Percentiles rank a stretch among this genome's conserved stretches.
These are phyloP conservation scores for Potamilus streckersoni DNA, from an alignment of 1,140 invertebrate genomes.

Conservation along the genomic window DNA sequence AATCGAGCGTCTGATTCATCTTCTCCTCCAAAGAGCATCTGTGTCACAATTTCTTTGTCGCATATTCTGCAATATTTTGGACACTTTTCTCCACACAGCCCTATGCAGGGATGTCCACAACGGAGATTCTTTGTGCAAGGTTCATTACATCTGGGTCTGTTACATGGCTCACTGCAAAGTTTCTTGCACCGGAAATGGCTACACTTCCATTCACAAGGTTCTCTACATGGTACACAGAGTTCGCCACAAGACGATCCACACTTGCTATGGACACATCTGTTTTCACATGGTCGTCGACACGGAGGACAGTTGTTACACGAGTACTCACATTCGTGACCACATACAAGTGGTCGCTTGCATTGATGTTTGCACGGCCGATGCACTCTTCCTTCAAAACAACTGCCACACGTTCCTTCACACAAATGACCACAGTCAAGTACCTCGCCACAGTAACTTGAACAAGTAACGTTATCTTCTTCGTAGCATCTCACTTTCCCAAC, in stretches of 20 bases:
- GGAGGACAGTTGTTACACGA: conserved; percentile 72
- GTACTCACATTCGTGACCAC: conserved; percentile 64
- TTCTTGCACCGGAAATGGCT: conserved; percentile 72
- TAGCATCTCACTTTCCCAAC: conserved; percentile 47
- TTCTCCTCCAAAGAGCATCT: conserved; percentile 71
- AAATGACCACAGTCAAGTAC: conserved; percentile 47
- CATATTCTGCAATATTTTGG: conserved; percentile 57
- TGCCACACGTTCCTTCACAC: conserved; percentile 49
- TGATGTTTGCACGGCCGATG: conserved; percentile 68
- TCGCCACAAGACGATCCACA: conserved; percentile 74
- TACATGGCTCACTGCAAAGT: conserved; percentile 74
- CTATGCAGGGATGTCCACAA: conserved; percentile 77
- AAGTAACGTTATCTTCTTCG: conserved; percentile 39
- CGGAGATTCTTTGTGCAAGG: conserved; percentile 44
- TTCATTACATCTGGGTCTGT: conserved; percentile 33
- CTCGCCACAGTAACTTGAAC: conserved; percentile 27
- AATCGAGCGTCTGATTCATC: conserved; percentile 58
- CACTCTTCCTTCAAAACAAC: conserved; percentile 74
- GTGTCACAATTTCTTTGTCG: conserved; percentile 68
- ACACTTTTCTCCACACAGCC: conserved; percentile 74
- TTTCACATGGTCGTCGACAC: conserved; percentile 72
- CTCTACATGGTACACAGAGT: conserved; percentile 73
- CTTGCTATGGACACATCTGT: conserved; percentile 71
- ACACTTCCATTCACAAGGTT: conserved; percentile 69
- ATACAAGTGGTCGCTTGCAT: conserved; percentile 62